Base-by-base conservation (phyloP, 2,797 vertebrate species). In the Octomys mimax region DNA sequence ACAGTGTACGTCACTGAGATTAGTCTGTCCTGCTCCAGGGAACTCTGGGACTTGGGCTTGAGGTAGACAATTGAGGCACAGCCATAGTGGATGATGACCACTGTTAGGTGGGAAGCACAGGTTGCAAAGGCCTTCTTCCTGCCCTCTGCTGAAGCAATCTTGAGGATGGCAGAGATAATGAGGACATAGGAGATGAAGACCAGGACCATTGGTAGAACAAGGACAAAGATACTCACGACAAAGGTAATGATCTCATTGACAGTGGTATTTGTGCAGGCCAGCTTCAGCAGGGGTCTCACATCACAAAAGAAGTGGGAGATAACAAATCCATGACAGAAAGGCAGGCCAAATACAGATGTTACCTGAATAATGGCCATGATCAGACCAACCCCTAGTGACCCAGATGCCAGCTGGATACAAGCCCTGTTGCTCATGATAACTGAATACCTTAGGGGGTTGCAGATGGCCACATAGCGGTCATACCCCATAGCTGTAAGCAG, bases 401-500 rank as follows among this genome's bases (percentile, higher is more conserved):
- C 97, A 68, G 19, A 68, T 33, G 94, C 92, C 36, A 98, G 2
- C 18, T 91, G 73, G 28, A 64, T 21, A 78, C 97, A 98, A 14
- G 82, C 7, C 19, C 57, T 66, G 75, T 95, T 97, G 64, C 36
- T 36, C 96, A 98, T 98, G 46, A 98, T 77, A 18, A 73, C 82
- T 0, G 85, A 97, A 79, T 98, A 98, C 11, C 70, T 49, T 39
- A 98, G 83, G 19, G 97, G 96, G 5, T 97, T 98, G 59, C 96
- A 97, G 89, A 97, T 97, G 28, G 96, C 95, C 70, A 91, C 93
- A 24, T 96, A 98, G 49, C 94, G 87, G 75, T 98, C 97, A 36
- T 98, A 98, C 2, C 96, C 98, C 97, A 97, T 98, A 49, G 80
- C 94, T 3, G 75, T 97, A 66, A 97, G 97, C 19, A 97, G 80